Evolutionary conservation across 2,797 vertebrate genomes (phyloP).

Genomic region (Cyprinella venusta): DNA sequence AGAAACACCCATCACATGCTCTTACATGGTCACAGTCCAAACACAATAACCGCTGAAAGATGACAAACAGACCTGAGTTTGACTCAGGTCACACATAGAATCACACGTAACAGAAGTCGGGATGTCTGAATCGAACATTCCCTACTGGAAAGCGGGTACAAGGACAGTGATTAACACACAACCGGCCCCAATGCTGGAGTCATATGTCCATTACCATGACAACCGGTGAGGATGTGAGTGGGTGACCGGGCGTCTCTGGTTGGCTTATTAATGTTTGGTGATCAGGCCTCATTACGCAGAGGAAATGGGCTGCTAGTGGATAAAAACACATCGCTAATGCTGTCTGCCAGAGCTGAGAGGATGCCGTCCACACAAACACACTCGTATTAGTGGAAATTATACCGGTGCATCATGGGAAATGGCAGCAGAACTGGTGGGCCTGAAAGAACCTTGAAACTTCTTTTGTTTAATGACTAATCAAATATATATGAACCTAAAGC

Average conservation of each 20-base stretch:
- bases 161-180: constrained; percentile 14
- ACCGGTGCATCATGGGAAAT: not conserved
- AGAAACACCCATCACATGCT: constrained; percentile 32
- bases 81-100: not conserved
- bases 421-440: not conserved
- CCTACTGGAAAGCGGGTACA: constrained; percentile 6
- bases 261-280: constrained; percentile 44
- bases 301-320: constrained; percentile 4
- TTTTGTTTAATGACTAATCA: not conserved
- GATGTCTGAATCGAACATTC: constrained; percentile 23
- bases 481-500: not conserved
- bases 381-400: not conserved
- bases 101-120: constrained; percentile 21
- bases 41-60: not conserved
- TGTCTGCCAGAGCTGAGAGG: not conserved
- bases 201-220: constrained; percentile 31
- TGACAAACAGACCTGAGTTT: not conserved
- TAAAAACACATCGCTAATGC: constrained; percentile 34
- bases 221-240: constrained; percentile 27
- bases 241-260: constrained; percentile 20
- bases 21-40: not conserved
- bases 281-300: constrained; percentile 18
- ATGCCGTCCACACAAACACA: constrained; percentile 10
- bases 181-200: constrained; percentile 21
- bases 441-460: not conserved